These are phyloP conservation scores for Passer domesticus DNA, from an alignment of 2,113 vertebrate genomes.

Conservation along the genomic window DNA sequence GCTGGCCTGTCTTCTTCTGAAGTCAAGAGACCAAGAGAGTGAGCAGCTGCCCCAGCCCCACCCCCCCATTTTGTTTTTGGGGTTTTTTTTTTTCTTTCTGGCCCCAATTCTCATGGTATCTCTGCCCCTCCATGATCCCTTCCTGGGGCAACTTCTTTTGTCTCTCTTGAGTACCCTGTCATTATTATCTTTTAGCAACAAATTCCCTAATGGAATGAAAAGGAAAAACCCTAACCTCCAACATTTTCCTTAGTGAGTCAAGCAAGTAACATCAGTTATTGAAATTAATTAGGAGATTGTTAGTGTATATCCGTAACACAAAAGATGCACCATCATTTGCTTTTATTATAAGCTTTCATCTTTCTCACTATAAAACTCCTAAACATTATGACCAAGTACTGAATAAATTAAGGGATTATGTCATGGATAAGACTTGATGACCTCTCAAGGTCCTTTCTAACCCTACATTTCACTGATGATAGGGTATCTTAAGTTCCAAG, in stretches of 20 bases:
- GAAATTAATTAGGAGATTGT: background rate
- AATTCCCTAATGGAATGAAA: background rate
- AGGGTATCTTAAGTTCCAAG: background rate
- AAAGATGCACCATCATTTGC: background rate
- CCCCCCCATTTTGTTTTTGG: too few species aligned
- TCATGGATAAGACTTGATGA: background rate
- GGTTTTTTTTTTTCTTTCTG: background rate
- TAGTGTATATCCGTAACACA: background rate
- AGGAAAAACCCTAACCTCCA: background rate
- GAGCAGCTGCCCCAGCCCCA: background rate
- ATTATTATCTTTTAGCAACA: background rate
- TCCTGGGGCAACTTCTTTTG: background rate
- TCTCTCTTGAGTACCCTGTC: background rate
- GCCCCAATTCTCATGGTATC: fast-evolving
- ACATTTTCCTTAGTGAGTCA: background rate
- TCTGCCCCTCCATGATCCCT: fast-evolving
- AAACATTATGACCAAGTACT: background rate
- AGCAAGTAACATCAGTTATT: background rate
- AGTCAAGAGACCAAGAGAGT: fast-evolving
- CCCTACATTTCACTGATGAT: background rate
- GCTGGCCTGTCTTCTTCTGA: too few species aligned
- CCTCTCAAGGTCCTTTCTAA: background rate
- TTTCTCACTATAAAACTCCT: background rate
- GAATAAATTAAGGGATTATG: background rate
- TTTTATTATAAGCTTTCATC: background rate